These are phyloP conservation scores for Acipenser ruthenus DNA, from an alignment of 2,797 vertebrate species.

Conservation along the genomic window DNA sequence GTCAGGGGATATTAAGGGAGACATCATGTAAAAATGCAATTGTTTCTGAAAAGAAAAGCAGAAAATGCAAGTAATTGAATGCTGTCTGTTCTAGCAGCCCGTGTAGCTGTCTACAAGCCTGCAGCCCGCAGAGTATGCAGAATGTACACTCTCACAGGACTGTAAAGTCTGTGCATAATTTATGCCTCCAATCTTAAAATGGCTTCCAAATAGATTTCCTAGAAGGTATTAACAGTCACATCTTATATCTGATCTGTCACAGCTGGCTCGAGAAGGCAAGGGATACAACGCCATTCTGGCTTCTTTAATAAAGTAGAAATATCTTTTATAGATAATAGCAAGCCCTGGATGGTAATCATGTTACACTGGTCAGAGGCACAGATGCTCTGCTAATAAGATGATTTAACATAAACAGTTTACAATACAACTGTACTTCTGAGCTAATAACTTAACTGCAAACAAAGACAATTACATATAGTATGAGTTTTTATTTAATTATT, in stretches of 20 bases:
- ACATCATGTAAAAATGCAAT: no score
- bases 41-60: no score
- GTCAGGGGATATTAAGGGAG: no score
- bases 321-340: slow-evolving; percentile 19
- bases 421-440: no score
- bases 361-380: slow-evolving; percentile 17
- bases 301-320: slow-evolving; percentile 7
- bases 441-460: no score
- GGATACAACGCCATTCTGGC: background rate
- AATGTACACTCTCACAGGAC: no score
- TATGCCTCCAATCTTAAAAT: slow-evolving; percentile 35
- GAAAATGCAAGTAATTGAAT: no score
- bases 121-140: no score
- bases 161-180: slow-evolving; percentile 46
- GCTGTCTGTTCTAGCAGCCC: no score
- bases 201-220: slow-evolving; percentile 43
- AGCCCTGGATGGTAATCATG: slow-evolving; percentile 15
- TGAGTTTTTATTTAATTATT: no score
- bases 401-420: slow-evolving; percentile 8
- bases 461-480: no score
- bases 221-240: slow-evolving; percentile 45
- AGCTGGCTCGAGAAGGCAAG: slow-evolving; percentile 15
- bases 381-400: slow-evolving; percentile 11
- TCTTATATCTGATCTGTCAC: slow-evolving; percentile 26
- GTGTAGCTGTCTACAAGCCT: no score